phyloP scores from a whole-genome alignment of 2,113 vertebrate species.

The Festucalex cinctus region DNA sequence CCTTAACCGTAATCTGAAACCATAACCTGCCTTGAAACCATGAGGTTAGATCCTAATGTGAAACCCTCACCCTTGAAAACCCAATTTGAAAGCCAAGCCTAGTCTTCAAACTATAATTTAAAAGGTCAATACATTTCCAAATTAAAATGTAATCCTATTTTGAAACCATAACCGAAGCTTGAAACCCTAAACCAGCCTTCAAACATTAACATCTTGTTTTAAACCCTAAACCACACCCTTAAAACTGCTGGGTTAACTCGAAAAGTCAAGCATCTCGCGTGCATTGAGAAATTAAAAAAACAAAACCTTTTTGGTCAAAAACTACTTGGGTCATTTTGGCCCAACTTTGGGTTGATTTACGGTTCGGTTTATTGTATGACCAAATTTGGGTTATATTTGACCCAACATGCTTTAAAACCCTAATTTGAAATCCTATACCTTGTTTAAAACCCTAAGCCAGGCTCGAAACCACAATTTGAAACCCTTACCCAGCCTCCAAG shows the following conservation, averaged over 20 bases:
- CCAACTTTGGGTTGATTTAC: no score
- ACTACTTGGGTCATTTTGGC: no score
- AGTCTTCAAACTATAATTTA: background rate
- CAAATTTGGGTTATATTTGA: no score
- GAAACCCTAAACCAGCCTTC: background rate
- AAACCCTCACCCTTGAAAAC: background rate
- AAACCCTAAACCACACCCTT: no score
- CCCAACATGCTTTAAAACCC: no score
- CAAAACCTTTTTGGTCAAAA: no score
- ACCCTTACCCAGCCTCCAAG: background rate
- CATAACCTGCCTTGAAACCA: no score
- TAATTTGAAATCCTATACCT: background rate
- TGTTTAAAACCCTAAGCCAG: background rate
- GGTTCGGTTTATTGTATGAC: no score
- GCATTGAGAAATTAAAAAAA: no score
- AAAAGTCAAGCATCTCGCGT: no score
- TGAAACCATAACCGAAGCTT: background rate
- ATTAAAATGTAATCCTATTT: background rate
- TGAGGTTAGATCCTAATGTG: background rate
- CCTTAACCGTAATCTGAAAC: background rate
- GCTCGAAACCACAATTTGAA: background rate
- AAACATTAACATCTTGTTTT: no score
- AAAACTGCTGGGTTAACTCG: no score
- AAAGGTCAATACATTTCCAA: background rate
- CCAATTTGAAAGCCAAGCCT: background rate